Percentiles rank a stretch among this genome's conserved stretches.
Conservation (phyloP, 2,113 vertebrate species). For the Mionectes macconnelli region DNA sequence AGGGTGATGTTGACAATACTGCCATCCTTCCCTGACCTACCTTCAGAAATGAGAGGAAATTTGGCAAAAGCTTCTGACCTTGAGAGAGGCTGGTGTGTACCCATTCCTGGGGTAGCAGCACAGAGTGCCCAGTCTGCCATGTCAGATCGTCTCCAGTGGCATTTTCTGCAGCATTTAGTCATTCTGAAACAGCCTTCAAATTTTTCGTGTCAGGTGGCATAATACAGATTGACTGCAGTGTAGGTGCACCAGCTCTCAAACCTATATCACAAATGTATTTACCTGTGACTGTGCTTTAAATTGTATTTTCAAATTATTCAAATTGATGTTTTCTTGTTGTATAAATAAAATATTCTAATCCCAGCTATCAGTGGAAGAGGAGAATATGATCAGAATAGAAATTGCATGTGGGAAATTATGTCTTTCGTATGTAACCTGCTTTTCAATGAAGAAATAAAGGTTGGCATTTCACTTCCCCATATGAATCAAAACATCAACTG, state of each 20-base stretch:
- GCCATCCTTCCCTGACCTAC: not conserved
- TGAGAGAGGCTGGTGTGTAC: accelerated
- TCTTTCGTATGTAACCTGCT: not conserved
- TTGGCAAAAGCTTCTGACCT: not conserved
- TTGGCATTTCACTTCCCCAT: not conserved
- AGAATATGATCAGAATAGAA: not conserved
- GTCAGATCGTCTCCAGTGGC: accelerated
- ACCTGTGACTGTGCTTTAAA: not conserved
- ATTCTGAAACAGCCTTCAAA: not conserved
- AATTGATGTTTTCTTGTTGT: not conserved
- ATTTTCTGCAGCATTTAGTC: not conserved
- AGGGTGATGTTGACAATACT: not conserved
- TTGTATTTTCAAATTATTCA: not conserved
- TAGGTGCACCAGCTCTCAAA: not conserved
- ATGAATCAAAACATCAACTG: not conserved
- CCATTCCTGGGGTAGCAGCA: not conserved
- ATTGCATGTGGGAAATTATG: not conserved
- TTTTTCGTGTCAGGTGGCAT: not conserved
- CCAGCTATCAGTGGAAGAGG: not conserved
- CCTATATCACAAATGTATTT: not conserved
- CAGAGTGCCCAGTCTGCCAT: not conserved
- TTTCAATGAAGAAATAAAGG: not conserved
- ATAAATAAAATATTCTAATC: not conserved
- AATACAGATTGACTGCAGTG: not conserved
- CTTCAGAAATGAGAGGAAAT: not conserved